Conservation (phyloP, 2,888 invertebrate genomes). For the Caenorhabditis doughertyi region DNA sequence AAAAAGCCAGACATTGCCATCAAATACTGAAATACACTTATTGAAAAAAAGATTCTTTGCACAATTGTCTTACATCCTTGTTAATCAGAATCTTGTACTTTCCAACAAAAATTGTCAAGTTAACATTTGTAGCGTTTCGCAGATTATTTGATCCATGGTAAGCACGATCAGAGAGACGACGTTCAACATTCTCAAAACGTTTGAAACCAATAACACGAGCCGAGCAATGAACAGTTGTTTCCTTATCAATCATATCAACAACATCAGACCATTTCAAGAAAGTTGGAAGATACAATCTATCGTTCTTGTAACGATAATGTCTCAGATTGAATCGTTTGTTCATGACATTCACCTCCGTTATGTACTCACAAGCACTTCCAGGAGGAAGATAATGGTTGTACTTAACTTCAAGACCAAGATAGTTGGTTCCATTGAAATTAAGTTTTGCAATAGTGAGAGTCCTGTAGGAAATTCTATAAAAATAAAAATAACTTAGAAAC, state of each 20-base stretch:
- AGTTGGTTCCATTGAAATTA: constrained; percentile 23
- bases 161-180: neutral
- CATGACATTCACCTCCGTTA: constrained; percentile 20
- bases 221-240: constrained; percentile 14
- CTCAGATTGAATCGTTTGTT: constrained; percentile 13
- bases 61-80: constrained; percentile 28
- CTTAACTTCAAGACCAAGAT: constrained; percentile 26
- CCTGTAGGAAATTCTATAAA: neutral
- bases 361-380: constrained; percentile 21
- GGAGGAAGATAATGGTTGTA: constrained; percentile 26
- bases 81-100: constrained; percentile 25
- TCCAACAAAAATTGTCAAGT: constrained; percentile 12
- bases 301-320: constrained; percentile 16
- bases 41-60: neutral
- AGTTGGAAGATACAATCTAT: constrained; percentile 30
- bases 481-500: neutral
- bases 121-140: neutral
- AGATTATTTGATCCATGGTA: constrained; percentile 16
- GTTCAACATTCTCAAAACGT: constrained; percentile 2
- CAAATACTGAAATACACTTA: constrained; percentile 17
- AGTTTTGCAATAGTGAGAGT: constrained; percentile 23
- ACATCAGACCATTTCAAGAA: constrained; percentile 29
- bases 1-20: constrained; percentile 38
- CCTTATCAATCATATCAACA: neutral
- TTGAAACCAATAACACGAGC: constrained; percentile 10